A percentile compares a stretch with the other conserved stretches of the same genome.
These are phyloP conservation scores for Cathartes aura DNA, from an alignment of 2,113 vertebrate species.

Conservation along the genomic window DNA sequence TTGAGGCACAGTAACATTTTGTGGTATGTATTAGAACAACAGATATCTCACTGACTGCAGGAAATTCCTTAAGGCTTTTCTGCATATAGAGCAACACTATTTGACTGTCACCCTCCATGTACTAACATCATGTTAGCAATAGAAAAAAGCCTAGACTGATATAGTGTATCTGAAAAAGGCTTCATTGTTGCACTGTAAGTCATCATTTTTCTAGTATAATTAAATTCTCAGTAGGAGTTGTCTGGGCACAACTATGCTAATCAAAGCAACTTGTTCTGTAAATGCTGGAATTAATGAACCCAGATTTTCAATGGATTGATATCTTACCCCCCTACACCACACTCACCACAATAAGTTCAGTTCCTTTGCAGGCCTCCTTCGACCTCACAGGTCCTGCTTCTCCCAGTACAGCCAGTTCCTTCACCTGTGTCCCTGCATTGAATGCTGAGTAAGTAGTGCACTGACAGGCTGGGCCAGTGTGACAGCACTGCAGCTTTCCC, in stretches of 20 bases:
- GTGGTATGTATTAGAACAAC: neutral
- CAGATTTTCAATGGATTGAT: neutral
- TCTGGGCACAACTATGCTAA: neutral
- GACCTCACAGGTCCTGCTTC: neutral
- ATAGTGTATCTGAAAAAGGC: neutral
- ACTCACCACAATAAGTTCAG: neutral
- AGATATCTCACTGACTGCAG: neutral
- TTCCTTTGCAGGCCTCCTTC: neutral
- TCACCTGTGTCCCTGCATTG: fast-evolving
- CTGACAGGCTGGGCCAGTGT: neutral
- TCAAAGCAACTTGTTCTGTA: neutral
- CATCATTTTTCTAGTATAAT: neutral
- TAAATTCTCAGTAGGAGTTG: neutral
- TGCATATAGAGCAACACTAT: neutral
- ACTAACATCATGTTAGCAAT: neutral
- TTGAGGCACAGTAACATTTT: neutral
- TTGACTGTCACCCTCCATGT: neutral
- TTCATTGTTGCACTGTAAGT: neutral
- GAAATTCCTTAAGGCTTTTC: neutral
- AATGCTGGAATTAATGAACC: neutral
- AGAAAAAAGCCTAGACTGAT: neutral
- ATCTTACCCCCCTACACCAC: fast-evolving
- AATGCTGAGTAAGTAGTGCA: neutral
- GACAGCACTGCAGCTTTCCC: neutral
- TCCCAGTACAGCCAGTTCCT: fast-evolving